Percentiles rank a stretch among this genome's conserved stretches.
Conservation (phyloP, 2,113 vertebrate genomes). For the Crotalus tigris region DNA sequence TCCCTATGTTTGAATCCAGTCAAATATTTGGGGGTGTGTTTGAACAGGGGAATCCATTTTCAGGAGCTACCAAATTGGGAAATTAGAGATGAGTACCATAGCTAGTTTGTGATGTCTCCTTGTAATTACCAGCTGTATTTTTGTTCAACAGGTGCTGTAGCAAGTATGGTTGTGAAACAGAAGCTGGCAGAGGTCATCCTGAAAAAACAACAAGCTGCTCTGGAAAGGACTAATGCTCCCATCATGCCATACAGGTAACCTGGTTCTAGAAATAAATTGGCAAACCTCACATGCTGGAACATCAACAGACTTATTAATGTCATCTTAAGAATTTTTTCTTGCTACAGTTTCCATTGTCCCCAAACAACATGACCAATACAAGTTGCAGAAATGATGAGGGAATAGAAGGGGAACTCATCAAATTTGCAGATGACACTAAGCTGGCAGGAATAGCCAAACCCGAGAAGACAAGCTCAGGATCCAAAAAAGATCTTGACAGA, state of each 20-base stretch:
- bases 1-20: background rate
- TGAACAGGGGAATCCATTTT: background rate
- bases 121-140: rapidly evolving
- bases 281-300: background rate
- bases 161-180: constrained; percentile 89
- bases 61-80: background rate
- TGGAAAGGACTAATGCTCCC: constrained; percentile 71
- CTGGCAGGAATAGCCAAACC: background rate
- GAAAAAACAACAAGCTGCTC: constrained; percentile 86
- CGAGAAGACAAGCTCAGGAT: background rate
- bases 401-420: background rate
- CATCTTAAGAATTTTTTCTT: background rate
- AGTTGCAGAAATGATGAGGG: background rate
- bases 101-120: rapidly evolving
- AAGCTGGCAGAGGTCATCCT: constrained; percentile 89
- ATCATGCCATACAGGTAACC: constrained; percentile 20
- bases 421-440: background rate
- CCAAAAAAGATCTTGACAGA: background rate
- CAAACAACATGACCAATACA: background rate
- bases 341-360: background rate
- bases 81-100: background rate
- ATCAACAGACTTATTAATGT: background rate
- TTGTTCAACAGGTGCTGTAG: constrained; percentile 80
- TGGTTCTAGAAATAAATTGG: background rate
- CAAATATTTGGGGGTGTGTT: background rate